Evolutionary conservation across 2,113 vertebrate genomes (phyloP).

Genomic region (Centropus unirufus): DNA sequence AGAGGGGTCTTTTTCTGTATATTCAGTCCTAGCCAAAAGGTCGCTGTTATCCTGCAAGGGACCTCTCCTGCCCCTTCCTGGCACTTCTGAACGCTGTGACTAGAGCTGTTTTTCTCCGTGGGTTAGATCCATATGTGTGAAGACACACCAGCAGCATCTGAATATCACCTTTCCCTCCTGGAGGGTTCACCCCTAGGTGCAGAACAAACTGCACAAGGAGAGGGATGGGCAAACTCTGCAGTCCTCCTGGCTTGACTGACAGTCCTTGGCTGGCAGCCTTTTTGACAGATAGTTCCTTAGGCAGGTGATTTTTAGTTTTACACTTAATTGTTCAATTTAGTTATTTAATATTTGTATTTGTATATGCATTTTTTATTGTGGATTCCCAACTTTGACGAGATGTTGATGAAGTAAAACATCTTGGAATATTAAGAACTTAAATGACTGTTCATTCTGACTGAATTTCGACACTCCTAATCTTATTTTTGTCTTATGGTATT

Average conservation of each 20-base stretch:
- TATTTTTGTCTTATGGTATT: not conserved
- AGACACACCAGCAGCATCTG: not conserved
- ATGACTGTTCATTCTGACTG: not conserved
- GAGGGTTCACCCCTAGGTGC: not conserved
- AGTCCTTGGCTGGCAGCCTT: accelerated
- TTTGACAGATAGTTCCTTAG: not conserved
- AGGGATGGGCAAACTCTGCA: not conserved
- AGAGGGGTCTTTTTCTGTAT: not conserved
- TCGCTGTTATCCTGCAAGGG: not conserved
- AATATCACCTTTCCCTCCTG: not conserved
- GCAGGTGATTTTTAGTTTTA: not conserved
- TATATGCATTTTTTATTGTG: not conserved
- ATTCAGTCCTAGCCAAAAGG: not conserved
- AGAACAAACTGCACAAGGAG: not conserved
- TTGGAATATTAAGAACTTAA: not conserved
- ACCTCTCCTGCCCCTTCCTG: not conserved
- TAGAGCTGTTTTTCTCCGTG: not conserved
- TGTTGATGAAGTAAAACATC: not conserved
- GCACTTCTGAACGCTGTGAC: not conserved
- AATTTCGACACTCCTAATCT: not conserved
- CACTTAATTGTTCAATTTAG: not conserved
- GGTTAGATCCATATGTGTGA: not conserved
- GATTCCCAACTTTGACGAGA: not conserved
- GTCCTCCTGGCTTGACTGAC: not conserved
- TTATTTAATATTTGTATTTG: not conserved